Base-by-base conservation (phyloP, 2,888 invertebrate species). In the Scelioninae gen. 1 region DNA sequence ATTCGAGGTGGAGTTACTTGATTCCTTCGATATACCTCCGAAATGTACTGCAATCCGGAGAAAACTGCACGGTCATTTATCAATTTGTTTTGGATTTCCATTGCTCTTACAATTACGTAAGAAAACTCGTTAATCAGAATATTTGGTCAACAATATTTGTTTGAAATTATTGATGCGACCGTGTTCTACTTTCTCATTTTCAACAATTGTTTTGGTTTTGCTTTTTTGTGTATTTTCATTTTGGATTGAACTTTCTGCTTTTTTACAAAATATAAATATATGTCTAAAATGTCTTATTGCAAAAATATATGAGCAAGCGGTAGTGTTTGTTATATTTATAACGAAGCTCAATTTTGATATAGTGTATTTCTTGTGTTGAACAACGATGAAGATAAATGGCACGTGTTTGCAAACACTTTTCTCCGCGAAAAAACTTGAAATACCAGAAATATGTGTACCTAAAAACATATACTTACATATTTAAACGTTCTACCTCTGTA, bases 401-500 rank as follows among this genome's bases (percentile, higher is more conserved):
- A 72, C 71, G 72, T 82, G 72, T 65, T 60, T 60, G 62, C 51
- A 63, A 68, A 55, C 40, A 53, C 53, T 65, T 76, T 62, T 66
- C 72, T 77, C 76, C 66, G 66, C 47, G 29, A 56, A 34, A 66
- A 65, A 63, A 69, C 45, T 77, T 63, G 63, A 69, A 77, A 69
- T 69, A 79, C 63, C 51, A 81, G 84, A 23, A 23, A 23, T 23
- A 77, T 81, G 68, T 83, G 83, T 83, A 85, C 74, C 82, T 82
- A 78, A 82, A 66, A 63, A 49, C 34, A 75, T 75, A 63, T 68
- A 56, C 40, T 47, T 69, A 40, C 65, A 62, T 69, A 72, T 77
- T 81, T 65, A 71, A 83, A 82, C 82, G 77, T 82, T 85, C 79
- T 83, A 83, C 82, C 85, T 85, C 85, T 51, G 81, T 76, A 78